phyloP scores from a whole-genome alignment of 2,797 vertebrate species.

The Syngnathus rostellatus region DNA sequence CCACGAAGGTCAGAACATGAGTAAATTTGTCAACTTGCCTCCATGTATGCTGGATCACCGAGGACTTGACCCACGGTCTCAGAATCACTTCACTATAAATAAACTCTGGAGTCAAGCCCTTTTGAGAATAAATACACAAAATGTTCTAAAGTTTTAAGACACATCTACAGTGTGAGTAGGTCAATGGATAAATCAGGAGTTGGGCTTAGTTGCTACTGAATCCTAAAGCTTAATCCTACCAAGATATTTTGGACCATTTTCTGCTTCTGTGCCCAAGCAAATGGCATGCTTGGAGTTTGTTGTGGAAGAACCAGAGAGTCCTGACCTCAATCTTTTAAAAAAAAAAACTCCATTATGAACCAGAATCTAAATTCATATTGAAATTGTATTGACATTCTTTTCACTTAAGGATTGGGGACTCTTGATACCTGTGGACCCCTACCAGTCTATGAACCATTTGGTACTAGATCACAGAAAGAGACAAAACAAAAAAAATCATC shows the following conservation, averaged over 20 bases:
- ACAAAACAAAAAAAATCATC: not conserved
- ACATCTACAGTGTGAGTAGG: not conserved
- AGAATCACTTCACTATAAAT: constrained; percentile 17
- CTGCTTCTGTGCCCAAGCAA: not conserved
- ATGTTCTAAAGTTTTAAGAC: not conserved
- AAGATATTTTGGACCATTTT: not conserved
- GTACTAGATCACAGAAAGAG: not conserved
- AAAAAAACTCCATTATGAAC: not conserved
- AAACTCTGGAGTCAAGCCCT: not conserved
- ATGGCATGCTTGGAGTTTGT: not conserved
- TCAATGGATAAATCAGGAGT: not conserved
- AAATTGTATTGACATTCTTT: not conserved
- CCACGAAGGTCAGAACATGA: constrained; percentile 41
- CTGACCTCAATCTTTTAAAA: not conserved
- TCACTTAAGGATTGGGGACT: not conserved
- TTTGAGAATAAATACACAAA: not conserved
- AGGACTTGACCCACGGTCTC: constrained; percentile 41
- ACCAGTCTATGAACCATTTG: not conserved
- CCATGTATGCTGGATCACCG: constrained; percentile 28
- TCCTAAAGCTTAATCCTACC: not conserved
- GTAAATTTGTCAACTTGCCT: constrained; percentile 50
- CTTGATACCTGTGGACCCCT: not conserved
- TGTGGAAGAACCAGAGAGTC: not conserved
- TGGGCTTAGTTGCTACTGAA: not conserved
- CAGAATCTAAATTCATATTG: not conserved